Evolutionary conservation across 2,113 vertebrate species (phyloP).

Genomic region (Carassius carassius): DNA sequence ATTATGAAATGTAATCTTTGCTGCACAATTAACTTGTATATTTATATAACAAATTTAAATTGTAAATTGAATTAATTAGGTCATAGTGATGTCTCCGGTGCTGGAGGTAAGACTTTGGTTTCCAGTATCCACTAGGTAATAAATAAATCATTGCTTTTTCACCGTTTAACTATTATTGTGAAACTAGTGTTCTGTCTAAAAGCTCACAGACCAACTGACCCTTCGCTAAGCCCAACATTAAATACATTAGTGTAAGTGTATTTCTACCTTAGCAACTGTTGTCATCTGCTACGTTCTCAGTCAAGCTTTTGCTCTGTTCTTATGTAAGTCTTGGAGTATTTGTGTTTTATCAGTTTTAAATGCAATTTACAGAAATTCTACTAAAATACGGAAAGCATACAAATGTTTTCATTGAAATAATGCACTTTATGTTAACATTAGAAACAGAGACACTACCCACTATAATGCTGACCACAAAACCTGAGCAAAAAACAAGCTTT

Average conservation of each 20-base stretch:
- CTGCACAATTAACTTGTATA: neutral
- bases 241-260: neutral
- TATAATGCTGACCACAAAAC: neutral
- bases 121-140: neutral
- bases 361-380: too few relatives aligned
- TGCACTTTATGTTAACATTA: neutral
- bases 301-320: neutral
- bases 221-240: neutral
- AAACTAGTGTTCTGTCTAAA: neutral
- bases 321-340: neutral
- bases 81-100: neutral
- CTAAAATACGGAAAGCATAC: too few relatives aligned
- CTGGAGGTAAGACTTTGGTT: slow-evolving; percentile 3
- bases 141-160: neutral
- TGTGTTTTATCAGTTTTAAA: neutral
- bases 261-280: neutral
- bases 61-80: neutral
- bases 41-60: neutral
- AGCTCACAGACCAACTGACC: neutral
- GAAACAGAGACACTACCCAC: neutral
- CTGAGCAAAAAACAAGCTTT: neutral
- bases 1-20: neutral
- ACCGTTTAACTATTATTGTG: neutral
- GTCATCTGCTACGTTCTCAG: neutral
- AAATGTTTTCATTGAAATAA: neutral